Conservation (phyloP, 2,797 vertebrate species). For the Oreonectes daqikongensis region DNA sequence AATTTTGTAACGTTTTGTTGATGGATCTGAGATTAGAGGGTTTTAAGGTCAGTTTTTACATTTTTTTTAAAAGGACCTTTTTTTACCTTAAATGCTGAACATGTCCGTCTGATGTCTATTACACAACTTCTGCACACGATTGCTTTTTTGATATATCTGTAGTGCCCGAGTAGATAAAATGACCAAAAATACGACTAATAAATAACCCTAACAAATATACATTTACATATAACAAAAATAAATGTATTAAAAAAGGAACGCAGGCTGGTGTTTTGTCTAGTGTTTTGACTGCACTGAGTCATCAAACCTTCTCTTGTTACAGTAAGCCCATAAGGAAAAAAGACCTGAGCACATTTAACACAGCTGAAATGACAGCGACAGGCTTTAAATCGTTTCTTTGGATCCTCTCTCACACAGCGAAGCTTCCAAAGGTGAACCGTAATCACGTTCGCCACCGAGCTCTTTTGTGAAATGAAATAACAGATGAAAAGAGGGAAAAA, state of each 20-base stretch:
- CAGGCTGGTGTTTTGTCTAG: background rate
- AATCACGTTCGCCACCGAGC: constrained; percentile 74
- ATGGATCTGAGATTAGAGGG: no score
- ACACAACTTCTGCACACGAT: no score
- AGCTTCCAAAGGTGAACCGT: constrained; percentile 67
- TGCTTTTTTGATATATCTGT: no score
- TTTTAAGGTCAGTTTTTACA: no score
- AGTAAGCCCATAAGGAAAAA: constrained; percentile 30
- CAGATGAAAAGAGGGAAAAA: constrained; percentile 82
- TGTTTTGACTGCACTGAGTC: constrained; percentile 17
- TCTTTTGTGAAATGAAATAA: constrained; percentile 84
- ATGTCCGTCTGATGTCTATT: no score
- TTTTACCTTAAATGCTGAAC: background rate
- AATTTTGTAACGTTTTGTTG: background rate
- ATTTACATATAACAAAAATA: background rate
- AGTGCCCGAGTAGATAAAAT: background rate
- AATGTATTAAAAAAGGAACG: background rate
- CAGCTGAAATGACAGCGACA: constrained; percentile 18
- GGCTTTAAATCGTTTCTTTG: constrained; percentile 50
- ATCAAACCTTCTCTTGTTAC: constrained; percentile 35
- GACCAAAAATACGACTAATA: background rate
- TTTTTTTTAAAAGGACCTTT: no score
- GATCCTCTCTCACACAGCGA: constrained; percentile 44
- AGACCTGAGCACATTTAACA: constrained; percentile 2
- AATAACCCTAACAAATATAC: background rate